Conservation (phyloP, 2,113 vertebrate species). For the Channa argus region DNA sequence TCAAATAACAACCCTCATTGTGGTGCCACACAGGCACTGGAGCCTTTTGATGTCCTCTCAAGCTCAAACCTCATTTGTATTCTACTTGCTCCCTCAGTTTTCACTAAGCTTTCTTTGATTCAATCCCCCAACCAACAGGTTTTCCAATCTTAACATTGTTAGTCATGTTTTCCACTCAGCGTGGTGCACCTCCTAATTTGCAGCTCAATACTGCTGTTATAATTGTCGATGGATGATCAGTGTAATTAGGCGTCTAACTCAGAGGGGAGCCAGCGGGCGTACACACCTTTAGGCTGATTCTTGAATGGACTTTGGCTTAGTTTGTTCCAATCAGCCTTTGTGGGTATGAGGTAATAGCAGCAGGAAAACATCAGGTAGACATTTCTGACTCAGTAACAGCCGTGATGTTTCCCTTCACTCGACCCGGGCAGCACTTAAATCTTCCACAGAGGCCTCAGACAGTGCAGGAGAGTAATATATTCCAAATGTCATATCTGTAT, state of each 20-base stretch:
- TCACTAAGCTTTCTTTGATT: constrained; percentile 61
- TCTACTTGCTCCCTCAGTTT: constrained; percentile 41
- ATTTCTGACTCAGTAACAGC: constrained; percentile 21
- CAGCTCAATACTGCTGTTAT: constrained; percentile 37
- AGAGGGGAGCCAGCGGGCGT: constrained; percentile 13
- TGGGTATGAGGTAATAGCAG: not conserved
- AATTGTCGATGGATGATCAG: constrained; percentile 46
- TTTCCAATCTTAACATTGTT: constrained; percentile 61
- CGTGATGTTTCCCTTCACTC: constrained; percentile 22
- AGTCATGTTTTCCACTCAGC: constrained; percentile 63
- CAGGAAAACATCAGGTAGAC: constrained; percentile 16
- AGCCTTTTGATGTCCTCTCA: constrained; percentile 62
- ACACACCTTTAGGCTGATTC: not conserved
- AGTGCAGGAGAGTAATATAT: constrained; percentile 17
- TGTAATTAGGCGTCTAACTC: constrained; percentile 43
- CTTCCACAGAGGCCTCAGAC: constrained; percentile 7
- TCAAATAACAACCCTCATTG: constrained; percentile 58
- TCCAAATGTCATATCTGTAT: constrained; percentile 26
- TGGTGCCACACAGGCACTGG: not conserved
- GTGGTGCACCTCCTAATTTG: constrained; percentile 40
- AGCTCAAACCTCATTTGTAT: constrained; percentile 62
- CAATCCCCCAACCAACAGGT: constrained; percentile 38
- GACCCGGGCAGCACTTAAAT: constrained; percentile 14
- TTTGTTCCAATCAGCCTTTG: not conserved
- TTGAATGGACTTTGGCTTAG: not conserved